Evolutionary conservation across 2,888 invertebrate species (phyloP).

Genomic region (Mythimna lalbum): DNA sequence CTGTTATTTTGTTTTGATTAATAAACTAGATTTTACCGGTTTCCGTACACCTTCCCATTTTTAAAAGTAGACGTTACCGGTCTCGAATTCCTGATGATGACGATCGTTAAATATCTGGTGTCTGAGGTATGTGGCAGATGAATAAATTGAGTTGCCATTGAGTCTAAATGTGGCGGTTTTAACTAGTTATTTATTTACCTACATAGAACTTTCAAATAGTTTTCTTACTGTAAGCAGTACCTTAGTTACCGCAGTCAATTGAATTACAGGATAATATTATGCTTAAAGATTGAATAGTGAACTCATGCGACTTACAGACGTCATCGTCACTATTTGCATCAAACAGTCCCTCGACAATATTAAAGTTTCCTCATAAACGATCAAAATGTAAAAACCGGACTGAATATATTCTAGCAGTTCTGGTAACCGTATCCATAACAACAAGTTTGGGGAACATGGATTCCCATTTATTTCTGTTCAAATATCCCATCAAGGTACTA

Average conservation of each 20-base stretch:
- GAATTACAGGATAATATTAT: conserved; percentile 37
- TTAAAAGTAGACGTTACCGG: background rate
- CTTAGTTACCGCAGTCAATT: conserved; percentile 5
- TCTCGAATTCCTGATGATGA: conserved; percentile 23
- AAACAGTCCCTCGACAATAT: conserved; percentile 1
- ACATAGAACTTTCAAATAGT: conserved; percentile 17
- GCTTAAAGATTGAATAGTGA: conserved; percentile 36
- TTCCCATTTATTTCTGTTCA: conserved; percentile 34
- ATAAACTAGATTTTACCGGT: background rate
- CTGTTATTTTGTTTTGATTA: background rate
- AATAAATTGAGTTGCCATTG: conserved; percentile 16
- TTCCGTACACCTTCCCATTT: conserved; percentile 11
- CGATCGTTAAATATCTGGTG: conserved; percentile 5
- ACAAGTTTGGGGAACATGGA: conserved; percentile 24
- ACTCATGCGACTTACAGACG: conserved; percentile 44
- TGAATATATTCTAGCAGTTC: conserved; percentile 38
- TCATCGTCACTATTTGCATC: conserved; percentile 39
- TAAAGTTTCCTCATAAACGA: conserved; percentile 49
- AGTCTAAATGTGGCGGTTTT: conserved; percentile 5
- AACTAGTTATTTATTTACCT: background rate
- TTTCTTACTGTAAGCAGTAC: conserved; percentile 1
- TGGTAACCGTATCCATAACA: conserved; percentile 18
- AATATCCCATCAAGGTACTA: background rate
- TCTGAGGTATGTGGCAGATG: conserved; percentile 1
- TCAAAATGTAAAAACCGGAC: conserved; percentile 49